Evolutionary conservation across 1,140 invertebrate species (phyloP), one percentile per base, ranked within the genome.

Genomic region (Pomacea maculata): DNA sequence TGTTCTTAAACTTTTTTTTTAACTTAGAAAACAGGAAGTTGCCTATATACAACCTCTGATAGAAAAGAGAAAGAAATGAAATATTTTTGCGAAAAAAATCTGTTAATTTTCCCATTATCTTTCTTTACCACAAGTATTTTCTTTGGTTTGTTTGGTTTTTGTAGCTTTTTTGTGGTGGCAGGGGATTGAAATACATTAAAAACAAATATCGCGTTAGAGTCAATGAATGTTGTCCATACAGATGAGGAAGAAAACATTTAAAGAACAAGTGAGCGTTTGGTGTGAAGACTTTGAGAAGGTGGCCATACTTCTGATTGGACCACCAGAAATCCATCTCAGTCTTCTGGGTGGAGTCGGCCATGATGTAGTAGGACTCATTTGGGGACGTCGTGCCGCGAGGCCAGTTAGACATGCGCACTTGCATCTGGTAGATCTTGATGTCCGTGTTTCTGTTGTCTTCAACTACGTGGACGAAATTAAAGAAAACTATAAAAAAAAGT

Each of bases 321-420:
- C 75, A 77, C 5, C 63, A 45, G 29, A 45, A 61, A 29, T 77
- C 75, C 63, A 34, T 77, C 7, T 77, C 12, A 4, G 17, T 45
- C 11, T 7, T 29, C n/a, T 21, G 14, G 12, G 75, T 77, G 63
- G 75, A 77, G 75, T 77, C 75, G 9, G 75, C 75, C 75, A 77
- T 34, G 75, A 77, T 77, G n/a, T 21, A 64, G 75, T 77, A 65
- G 0, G 67, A 45, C 63, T 77, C 75, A 61, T 65, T 77, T 25
- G 75, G 75, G 1, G 75, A 65, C 10, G 64, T 57, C 11, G 61
- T 52, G 63, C 67, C 45, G 11, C 75, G 61, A 0, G 75, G 75
- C 75, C 75, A 77, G 75, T 65, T 64, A 6, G 75, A 77, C 75
- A 77, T 65, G 9, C 75, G 15, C 61, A 77, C 75, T 52, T 77